These are phyloP conservation scores for Pristionchus japonicus DNA, from an alignment of 2,888 invertebrate species.

Conservation along the genomic window DNA sequence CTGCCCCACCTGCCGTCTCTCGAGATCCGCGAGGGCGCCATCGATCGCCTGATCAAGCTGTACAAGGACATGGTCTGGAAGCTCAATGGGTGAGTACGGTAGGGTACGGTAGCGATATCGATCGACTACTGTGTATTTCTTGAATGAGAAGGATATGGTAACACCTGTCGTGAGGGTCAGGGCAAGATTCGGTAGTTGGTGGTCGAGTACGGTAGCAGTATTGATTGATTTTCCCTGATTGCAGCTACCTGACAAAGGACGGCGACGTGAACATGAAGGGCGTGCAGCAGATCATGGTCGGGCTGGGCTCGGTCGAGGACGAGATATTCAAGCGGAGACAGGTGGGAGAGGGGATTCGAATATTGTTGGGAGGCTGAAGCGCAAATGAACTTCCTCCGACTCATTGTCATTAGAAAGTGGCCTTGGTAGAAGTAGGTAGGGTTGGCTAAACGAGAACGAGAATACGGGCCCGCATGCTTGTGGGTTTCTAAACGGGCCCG, in stretches of 20 bases:
- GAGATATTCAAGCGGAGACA: constrained; percentile 95
- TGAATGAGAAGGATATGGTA: no score
- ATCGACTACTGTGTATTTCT: no score
- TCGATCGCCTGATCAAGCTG: constrained; percentile 90
- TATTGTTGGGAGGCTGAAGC: constrained; percentile 34
- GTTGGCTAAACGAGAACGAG: no score
- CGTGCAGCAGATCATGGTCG: constrained; percentile 93
- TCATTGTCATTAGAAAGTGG: no score
- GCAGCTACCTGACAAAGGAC: constrained; percentile 90
- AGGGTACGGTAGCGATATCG: not conserved
- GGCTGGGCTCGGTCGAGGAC: constrained; percentile 94
- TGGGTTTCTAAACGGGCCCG: no score
- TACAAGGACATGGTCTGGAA: constrained; percentile 83
- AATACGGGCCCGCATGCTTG: no score
- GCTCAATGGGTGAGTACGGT: constrained; percentile 57
- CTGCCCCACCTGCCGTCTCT: constrained; percentile 96
- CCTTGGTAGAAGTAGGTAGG: no score
- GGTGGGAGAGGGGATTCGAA: constrained; percentile 76
- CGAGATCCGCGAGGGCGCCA: constrained; percentile 86
- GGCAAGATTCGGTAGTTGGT: no score
- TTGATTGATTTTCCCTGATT: constrained; percentile 46
- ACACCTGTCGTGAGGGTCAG: no score
- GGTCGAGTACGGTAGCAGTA: not conserved
- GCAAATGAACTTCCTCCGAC: no score
- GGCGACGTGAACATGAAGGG: constrained; percentile 93